phyloP scores from a whole-genome alignment of 2,888 invertebrate genomes.

The Philereme vetulata region DNA sequence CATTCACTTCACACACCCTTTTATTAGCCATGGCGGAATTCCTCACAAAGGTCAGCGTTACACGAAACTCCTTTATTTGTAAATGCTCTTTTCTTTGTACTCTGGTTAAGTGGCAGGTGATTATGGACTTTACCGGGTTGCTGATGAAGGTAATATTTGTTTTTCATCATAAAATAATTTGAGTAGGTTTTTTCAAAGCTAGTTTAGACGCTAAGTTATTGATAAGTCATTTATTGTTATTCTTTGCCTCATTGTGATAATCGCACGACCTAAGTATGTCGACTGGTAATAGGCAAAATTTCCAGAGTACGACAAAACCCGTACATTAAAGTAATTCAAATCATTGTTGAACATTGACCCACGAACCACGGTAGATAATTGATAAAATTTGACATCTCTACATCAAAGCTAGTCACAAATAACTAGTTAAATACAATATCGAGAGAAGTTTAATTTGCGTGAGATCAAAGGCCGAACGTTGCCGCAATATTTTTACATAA shows the following conservation, averaged over 20 bases:
- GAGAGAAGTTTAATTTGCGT: slow-evolving; percentile 28
- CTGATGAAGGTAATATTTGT: slow-evolving; percentile 6
- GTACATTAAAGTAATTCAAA: too few species aligned
- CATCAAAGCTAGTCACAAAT: too few species aligned
- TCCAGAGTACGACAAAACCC: too few species aligned
- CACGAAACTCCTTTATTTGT: slow-evolving; percentile 58
- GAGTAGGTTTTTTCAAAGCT: background rate
- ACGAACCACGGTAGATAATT: too few species aligned
- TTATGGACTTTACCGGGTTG: slow-evolving; percentile 6
- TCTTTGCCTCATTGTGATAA: too few species aligned
- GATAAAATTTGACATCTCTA: too few species aligned
- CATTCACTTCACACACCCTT: slow-evolving; percentile 57
- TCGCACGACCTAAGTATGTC: too few species aligned
- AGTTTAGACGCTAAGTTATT: too few species aligned
- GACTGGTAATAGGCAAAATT: too few species aligned
- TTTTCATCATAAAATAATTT: background rate
- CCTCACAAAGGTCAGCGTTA: slow-evolving; percentile 61
- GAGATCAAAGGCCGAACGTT: slow-evolving; percentile 30
- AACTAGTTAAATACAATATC: slow-evolving; percentile 7
- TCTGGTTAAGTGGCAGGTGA: slow-evolving; percentile 7
- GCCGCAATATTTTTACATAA: background rate
- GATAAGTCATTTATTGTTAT: too few species aligned
- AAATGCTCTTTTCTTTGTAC: slow-evolving; percentile 19
- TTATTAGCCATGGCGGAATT: slow-evolving; percentile 65
- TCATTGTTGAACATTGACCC: too few species aligned